Evolutionary conservation across 2,888 invertebrate genomes (phyloP).

Genomic region (Amorpha juglandis): DNA sequence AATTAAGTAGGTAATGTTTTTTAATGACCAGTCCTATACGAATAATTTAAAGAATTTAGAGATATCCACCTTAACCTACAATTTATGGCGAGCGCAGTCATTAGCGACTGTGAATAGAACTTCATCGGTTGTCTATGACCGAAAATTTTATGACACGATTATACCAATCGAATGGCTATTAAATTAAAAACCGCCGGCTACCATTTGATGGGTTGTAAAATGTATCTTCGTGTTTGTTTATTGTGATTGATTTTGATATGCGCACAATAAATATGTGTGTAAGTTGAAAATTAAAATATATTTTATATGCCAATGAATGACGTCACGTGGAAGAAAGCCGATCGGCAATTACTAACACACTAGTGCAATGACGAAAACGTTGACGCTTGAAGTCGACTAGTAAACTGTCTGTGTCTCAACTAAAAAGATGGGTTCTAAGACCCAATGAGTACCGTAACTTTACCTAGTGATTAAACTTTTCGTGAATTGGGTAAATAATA

Average conservation of each 20-base stretch:
- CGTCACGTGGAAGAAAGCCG: conserved; percentile 20
- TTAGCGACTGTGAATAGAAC: conserved; percentile 27
- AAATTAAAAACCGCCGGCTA: conserved; percentile 27
- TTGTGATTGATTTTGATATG: conserved; percentile 27
- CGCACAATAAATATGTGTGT: conserved; percentile 27
- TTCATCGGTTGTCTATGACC: conserved; percentile 27
- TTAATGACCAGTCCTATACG: not conserved
- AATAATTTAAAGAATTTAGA: conserved; percentile 14
- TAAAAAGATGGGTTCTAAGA: not conserved
- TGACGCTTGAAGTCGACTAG: not conserved
- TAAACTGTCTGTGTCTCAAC: not conserved
- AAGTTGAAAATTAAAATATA: conserved; percentile 27
- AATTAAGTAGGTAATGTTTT: too few species aligned
- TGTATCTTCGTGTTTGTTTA: conserved; percentile 26
- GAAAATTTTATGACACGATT: conserved; percentile 27
- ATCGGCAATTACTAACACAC: not conserved
- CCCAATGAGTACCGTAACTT: too few species aligned
- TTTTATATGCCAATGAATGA: conserved; percentile 19
- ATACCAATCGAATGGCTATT: conserved; percentile 27
- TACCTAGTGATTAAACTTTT: too few species aligned
- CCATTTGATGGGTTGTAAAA: conserved; percentile 28
- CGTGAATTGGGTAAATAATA: too few species aligned
- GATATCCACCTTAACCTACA: conserved; percentile 17
- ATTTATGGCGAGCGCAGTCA: conserved; percentile 26
- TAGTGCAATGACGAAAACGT: not conserved